phyloP scores from a whole-genome alignment of 2,113 vertebrate genomes.

The Oreochromis niloticus region DNA sequence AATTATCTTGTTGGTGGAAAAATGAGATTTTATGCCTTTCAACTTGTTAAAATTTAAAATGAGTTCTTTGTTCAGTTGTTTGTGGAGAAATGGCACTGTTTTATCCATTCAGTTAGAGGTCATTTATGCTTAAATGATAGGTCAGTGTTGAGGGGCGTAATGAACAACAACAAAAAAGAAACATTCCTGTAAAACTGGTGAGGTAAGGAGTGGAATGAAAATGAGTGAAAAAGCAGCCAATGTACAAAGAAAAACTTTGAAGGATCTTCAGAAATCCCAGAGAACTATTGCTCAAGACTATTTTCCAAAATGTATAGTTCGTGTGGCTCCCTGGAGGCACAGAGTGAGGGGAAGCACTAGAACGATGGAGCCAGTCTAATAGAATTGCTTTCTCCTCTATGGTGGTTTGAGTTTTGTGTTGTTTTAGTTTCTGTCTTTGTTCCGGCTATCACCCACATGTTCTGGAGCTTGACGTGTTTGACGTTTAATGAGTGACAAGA shows the following conservation, averaged over 20 bases:
- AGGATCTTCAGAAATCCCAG: background rate
- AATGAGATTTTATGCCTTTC: background rate
- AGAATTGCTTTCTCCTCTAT: background rate
- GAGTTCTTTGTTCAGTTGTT: background rate
- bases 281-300: background rate
- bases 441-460: background rate
- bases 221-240: background rate
- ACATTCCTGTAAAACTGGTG: background rate
- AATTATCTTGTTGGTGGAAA: background rate
- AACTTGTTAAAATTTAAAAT: background rate
- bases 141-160: background rate
- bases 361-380: background rate
- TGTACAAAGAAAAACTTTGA: background rate
- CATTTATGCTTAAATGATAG: background rate
- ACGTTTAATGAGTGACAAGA: background rate
- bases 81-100: background rate
- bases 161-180: background rate
- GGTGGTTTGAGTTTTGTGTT: background rate
- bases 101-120: background rate
- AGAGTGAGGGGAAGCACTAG: background rate
- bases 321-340: background rate
- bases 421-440: background rate
- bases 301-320: background rate
- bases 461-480: background rate
- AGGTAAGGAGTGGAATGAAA: background rate